phyloP scores from a whole-genome alignment of 2,888 invertebrate genomes.

The Acanthoscelides obtectus region DNA sequence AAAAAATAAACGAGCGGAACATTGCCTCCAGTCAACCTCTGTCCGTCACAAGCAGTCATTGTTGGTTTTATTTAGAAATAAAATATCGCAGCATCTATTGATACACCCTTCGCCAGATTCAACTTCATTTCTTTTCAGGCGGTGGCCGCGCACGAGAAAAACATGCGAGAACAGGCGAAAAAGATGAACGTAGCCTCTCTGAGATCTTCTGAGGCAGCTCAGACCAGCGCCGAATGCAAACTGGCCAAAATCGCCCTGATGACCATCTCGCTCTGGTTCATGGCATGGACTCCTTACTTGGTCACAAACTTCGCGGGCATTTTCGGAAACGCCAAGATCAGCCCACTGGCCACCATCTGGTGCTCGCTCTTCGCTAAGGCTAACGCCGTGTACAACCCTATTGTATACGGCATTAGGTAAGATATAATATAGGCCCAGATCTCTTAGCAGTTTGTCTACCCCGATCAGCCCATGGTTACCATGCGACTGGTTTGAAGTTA shows the following conservation, averaged over 20 bases:
- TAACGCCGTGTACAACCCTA: constrained; percentile 85
- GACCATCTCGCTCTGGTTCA: constrained; percentile 86
- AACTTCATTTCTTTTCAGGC: constrained; percentile 50
- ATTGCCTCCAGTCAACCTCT: too few species aligned
- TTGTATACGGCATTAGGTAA: constrained; percentile 86
- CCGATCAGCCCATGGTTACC: too few species aligned
- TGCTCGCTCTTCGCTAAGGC: constrained; percentile 90
- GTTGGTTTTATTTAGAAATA: too few species aligned
- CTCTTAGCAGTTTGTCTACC: too few species aligned
- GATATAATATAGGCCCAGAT: too few species aligned
- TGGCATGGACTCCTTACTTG: constrained; percentile 89
- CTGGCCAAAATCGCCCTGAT: constrained; percentile 86
- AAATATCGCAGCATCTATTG: too few species aligned
- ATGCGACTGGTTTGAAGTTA: too few species aligned
- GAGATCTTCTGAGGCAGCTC: constrained; percentile 70
- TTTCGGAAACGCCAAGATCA: constrained; percentile 68
- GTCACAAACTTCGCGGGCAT: constrained; percentile 78
- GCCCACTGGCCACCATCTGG: constrained; percentile 80
- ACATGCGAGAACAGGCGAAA: constrained; percentile 86
- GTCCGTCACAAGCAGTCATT: too few species aligned
- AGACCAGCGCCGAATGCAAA: constrained; percentile 81
- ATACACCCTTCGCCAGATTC: too few species aligned
- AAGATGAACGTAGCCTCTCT: constrained; percentile 91
- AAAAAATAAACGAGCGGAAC: too few species aligned
- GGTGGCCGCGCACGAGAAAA: constrained; percentile 78